Conservation (phyloP, 2,888 invertebrate genomes). For the Oligia latruncula region DNA sequence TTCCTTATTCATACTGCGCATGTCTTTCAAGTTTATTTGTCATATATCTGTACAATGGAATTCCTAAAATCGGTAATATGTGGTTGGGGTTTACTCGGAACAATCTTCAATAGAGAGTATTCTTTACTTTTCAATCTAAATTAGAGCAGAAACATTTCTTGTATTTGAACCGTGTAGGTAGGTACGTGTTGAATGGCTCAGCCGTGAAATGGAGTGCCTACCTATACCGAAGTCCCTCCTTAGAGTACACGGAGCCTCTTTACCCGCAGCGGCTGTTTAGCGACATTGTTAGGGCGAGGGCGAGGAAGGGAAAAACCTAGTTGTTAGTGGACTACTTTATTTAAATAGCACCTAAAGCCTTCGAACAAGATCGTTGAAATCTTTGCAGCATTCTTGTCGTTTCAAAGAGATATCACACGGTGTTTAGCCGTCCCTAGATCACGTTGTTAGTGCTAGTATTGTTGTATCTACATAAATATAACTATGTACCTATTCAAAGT, state of each 20-base stretch:
- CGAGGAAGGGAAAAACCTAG: not conserved
- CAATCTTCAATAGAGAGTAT: not conserved
- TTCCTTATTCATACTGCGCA: slow-evolving; percentile 80
- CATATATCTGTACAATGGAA: slow-evolving; percentile 63
- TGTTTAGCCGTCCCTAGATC: slow-evolving; percentile 11
- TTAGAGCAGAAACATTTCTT: slow-evolving; percentile 5
- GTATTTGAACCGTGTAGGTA: slow-evolving; percentile 3
- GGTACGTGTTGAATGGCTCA: slow-evolving; percentile 25
- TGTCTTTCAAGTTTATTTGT: slow-evolving; percentile 78
- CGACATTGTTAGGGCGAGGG: slow-evolving; percentile 26
- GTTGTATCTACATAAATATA: slow-evolving; percentile 2
- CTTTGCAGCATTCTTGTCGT: slow-evolving; percentile 13
- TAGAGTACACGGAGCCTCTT: slow-evolving; percentile 25
- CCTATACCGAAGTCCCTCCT: slow-evolving; percentile 18
- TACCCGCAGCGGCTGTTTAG: slow-evolving; percentile 46
- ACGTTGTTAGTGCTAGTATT: slow-evolving; percentile 21
- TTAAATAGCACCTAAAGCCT: slow-evolving; percentile 2
- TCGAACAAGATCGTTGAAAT: slow-evolving; percentile 16
- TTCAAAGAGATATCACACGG: slow-evolving; percentile 6
- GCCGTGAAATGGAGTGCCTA: slow-evolving; percentile 15
- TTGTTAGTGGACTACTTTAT: not conserved
- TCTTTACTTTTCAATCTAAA: slow-evolving; percentile 15
- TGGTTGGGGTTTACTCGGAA: slow-evolving; percentile 60
- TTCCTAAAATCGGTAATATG: slow-evolving; percentile 70
- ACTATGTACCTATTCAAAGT: slow-evolving; percentile 25